phyloP scores from a whole-genome alignment of 2,113 vertebrate genomes.

The Psettodes erumei region DNA sequence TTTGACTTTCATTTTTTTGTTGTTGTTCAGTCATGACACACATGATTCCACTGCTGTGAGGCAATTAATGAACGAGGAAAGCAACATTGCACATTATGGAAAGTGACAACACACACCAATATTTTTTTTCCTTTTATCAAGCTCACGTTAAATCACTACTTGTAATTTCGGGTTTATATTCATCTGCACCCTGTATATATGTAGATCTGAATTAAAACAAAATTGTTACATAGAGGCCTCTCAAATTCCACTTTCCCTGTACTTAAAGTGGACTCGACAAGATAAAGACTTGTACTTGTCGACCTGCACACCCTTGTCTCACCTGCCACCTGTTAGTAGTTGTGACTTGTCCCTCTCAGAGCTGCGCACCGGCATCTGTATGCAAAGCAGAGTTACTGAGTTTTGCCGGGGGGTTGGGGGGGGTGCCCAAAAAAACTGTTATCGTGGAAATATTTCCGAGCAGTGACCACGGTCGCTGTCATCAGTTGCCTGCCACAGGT shows the following conservation, averaged over 20 bases:
- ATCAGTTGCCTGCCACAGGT: not conserved
- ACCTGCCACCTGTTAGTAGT: slow-evolving; percentile 38
- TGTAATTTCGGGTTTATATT: not conserved
- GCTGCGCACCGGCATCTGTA: slow-evolving; percentile 45
- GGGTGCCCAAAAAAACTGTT: slow-evolving; percentile 30
- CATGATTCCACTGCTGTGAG: slow-evolving; percentile 5
- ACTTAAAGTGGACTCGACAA: not conserved
- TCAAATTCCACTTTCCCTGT: not conserved
- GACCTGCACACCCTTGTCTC: not conserved
- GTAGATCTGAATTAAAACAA: not conserved
- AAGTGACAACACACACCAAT: not conserved
- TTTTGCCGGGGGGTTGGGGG: slow-evolving; percentile 1
- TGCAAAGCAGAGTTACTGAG: slow-evolving; percentile 50
- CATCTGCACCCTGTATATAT: not conserved
- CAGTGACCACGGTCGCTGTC: slow-evolving; percentile 1
- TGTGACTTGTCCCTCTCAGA: slow-evolving; percentile 44
- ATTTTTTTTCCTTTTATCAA: not conserved
- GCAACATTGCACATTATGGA: not conserved
- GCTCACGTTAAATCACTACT: not conserved
- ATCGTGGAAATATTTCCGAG: slow-evolving; percentile 1
- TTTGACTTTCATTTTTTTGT: slow-evolving; percentile 8
- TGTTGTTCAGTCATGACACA: slow-evolving; percentile 5
- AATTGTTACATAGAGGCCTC: not conserved
- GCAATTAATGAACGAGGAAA: not conserved
- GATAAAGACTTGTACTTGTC: not conserved